phyloP scores from a whole-genome alignment of 1,140 invertebrate genomes.

The Drosophila tristis region DNA sequence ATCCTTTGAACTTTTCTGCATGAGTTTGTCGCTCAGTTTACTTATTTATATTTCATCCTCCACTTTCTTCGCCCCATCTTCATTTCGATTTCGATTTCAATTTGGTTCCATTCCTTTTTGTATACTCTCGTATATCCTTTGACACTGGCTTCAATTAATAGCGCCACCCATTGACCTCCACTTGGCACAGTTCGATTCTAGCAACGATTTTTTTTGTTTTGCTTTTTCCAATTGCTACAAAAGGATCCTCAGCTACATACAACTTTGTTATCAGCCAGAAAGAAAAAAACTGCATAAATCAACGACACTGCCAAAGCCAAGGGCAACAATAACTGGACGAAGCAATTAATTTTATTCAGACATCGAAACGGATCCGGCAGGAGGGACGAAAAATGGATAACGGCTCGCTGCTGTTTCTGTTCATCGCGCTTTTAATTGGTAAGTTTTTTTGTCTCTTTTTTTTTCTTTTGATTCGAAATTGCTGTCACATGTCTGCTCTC shows the following conservation, averaged over 20 bases:
- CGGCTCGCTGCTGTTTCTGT: constrained; percentile 64
- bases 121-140: constrained; percentile 39
- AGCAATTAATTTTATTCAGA: constrained; percentile 71
- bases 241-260: constrained; percentile 17
- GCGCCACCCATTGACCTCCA: constrained; percentile 46
- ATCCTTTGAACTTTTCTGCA: constrained; percentile 80
- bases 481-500: neutral
- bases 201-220: constrained; percentile 18
- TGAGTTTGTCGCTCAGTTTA: constrained; percentile 72
- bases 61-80: constrained; percentile 12
- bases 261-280: constrained; percentile 2
- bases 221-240: constrained; percentile 24
- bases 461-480: constrained; percentile 22
- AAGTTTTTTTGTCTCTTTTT: constrained; percentile 48
- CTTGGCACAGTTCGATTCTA: constrained; percentile 47
- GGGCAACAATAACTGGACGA: constrained; percentile 50
- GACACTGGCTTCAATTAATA: constrained; percentile 77
- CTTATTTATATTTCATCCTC: constrained; percentile 44
- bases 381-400: constrained; percentile 69
- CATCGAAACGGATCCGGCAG: constrained; percentile 20
- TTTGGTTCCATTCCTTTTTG: constrained; percentile 12
- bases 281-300: constrained; percentile 42
- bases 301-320: constrained; percentile 38
- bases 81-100: constrained; percentile 12
- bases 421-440: constrained; percentile 68